Evolutionary conservation across 2,113 vertebrate species (phyloP).

Genomic region (Chunga burmeisteri): DNA sequence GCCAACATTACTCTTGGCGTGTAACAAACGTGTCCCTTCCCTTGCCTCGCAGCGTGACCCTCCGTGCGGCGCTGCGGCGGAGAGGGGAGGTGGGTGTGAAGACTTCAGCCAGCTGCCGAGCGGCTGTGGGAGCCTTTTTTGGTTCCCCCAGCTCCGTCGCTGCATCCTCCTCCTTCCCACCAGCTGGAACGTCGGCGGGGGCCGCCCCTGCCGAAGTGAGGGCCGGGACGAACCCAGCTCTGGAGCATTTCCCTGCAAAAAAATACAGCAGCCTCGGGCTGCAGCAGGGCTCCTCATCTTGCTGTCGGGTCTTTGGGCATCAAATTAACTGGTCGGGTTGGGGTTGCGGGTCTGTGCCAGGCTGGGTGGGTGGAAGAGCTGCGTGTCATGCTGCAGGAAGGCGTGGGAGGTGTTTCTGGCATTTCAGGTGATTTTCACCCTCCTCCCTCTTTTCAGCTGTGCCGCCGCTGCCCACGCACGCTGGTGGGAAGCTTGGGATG

Average conservation of each 20-base stretch:
- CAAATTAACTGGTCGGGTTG: rapidly evolving
- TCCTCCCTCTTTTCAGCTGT: neutral
- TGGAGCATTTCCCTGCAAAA: neutral
- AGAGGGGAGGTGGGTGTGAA: neutral
- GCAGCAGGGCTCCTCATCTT: rapidly evolving
- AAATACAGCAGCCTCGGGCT: neutral
- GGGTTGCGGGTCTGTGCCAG: neutral
- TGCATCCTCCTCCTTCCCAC: neutral
- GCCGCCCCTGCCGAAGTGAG: neutral
- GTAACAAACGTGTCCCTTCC: neutral
- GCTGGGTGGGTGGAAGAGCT: neutral
- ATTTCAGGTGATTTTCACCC: neutral
- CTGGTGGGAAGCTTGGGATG: neutral
- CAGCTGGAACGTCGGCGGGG: neutral
- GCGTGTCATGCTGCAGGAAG: neutral
- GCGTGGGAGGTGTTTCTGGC: neutral
- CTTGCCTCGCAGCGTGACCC: neutral
- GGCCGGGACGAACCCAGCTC: neutral
- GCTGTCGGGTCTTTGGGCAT: neutral
- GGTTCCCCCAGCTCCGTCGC: neutral
- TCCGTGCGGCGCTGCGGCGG: rapidly evolving
- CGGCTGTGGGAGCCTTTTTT: neutral
- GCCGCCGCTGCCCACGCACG: neutral
- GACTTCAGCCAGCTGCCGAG: neutral
- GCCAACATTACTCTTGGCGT: rapidly evolving